A percentile compares a stretch with the other conserved stretches of the same genome.
Conservation (phyloP, 2,113 vertebrate species). For the Ammodytes dubius region DNA sequence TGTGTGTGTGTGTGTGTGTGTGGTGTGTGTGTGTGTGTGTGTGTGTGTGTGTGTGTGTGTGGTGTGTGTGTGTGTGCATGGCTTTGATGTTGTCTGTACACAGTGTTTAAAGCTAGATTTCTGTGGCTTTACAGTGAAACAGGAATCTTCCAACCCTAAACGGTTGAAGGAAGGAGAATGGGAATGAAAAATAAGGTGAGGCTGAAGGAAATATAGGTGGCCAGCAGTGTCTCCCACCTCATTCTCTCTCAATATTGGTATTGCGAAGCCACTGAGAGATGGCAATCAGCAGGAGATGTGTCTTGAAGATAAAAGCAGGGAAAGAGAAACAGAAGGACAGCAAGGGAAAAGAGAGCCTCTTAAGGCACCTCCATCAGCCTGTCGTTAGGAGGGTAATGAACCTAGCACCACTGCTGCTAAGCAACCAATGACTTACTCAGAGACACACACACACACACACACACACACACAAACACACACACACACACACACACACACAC, state of each 20-base stretch:
- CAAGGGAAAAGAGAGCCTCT: constrained; percentile 68
- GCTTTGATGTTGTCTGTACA: constrained; percentile 26
- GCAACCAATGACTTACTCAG: constrained; percentile 71
- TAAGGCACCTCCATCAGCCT: constrained; percentile 77
- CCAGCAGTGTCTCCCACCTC: constrained; percentile 41
- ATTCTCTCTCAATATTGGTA: constrained; percentile 71
- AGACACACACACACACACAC: background rate
- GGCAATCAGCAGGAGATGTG: constrained; percentile 75
- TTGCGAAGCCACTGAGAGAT: constrained; percentile 61
- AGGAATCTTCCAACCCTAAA: constrained; percentile 15
- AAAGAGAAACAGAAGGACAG: constrained; percentile 69
- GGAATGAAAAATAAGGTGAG: constrained; percentile 51
- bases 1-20: constrained; percentile 2
- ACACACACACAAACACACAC: background rate
- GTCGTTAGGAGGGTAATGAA: constrained; percentile 83
- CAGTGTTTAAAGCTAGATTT: constrained; percentile 17
- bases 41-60: background rate
- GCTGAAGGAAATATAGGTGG: constrained; percentile 33
- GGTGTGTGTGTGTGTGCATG: constrained; percentile 14
- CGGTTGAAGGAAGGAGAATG: constrained; percentile 15
- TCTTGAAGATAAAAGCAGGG: constrained; percentile 67
- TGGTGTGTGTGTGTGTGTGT: no score
- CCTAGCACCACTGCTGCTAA: constrained; percentile 74
- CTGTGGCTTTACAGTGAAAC: constrained; percentile 19
- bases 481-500: constrained; percentile 15